Conservation (phyloP, 2,113 vertebrate genomes). For the Lagopus leucura region DNA sequence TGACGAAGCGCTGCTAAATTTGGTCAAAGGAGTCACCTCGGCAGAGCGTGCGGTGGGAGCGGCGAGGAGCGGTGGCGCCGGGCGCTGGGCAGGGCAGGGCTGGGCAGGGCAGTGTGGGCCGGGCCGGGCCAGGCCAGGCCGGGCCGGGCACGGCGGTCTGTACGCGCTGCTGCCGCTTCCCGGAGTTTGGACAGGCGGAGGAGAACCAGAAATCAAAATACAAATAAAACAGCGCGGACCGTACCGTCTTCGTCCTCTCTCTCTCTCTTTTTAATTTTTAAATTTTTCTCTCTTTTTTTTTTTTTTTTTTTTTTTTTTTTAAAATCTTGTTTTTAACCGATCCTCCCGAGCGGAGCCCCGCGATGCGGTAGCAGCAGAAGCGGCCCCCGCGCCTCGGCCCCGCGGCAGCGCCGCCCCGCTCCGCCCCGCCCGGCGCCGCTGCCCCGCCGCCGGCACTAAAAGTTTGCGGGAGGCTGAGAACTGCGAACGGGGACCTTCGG, state of each 20-base stretch:
- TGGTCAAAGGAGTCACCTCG: constrained; percentile 87
- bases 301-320: not conserved
- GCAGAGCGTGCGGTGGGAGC: constrained; percentile 78
- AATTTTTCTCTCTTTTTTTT: too few relatives aligned
- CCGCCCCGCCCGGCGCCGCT: not conserved
- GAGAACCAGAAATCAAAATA: not conserved
- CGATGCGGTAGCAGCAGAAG: not conserved
- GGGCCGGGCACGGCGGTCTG: not conserved
- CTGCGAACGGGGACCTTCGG: not conserved
- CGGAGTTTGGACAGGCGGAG: constrained; percentile 32
- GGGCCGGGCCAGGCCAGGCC: not conserved
- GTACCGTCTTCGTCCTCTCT: not conserved
- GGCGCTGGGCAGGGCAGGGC: not conserved
- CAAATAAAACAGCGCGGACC: constrained; percentile 16
- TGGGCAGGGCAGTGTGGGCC: not conserved
- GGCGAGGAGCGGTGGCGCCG: not conserved
- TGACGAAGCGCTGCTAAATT: constrained; percentile 85
- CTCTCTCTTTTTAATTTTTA: too few relatives aligned
- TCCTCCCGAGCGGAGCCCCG: not conserved
- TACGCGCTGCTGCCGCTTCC: not conserved
- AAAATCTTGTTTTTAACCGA: not conserved
- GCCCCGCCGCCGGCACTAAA: constrained; percentile 58
- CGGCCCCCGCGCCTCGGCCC: too few relatives aligned
- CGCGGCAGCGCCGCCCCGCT: not conserved
- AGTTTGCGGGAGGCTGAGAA: constrained; percentile 73